Base-by-base conservation (phyloP, 2,113 vertebrate genomes). In the Willisornis vidua region DNA sequence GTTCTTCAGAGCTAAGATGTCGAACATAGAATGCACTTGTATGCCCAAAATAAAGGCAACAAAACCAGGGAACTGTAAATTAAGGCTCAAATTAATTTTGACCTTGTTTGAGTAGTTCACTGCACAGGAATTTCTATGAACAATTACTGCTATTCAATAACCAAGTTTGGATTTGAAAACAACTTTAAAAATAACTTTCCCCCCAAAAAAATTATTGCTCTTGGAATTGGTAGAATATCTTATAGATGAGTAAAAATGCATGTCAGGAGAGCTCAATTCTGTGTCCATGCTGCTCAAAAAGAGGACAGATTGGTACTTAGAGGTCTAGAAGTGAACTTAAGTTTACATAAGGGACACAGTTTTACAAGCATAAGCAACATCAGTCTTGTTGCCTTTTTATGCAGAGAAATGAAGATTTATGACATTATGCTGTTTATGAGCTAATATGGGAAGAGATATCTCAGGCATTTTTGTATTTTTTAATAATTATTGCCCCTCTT, bases 1-100 rank as follows among this genome's bases (percentile, higher is more conserved):
- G 46, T 86, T 79, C 43, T 62, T 29, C 26, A 91, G 85, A 90
- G 80, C 85, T 95, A 75, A 77, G 77, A 83, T 88, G 83, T 90
- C 91, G 97, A 92, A 76, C 37, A 72, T 87, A 84, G 96, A 96
- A 96, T 90, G 90, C 33, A 45, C 15, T 74, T 65, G 4, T 65
- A 49, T 29, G 86, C 95, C 91, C 35, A 43, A 70, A 35, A 22
- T 20, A 66, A 66, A 25, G 19, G 12, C 65, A 94, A 90, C 70
- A 95, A 95, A 90, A 2, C 10, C 31, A 57, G 65, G 65, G 68
- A 79, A 68, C 4, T 81, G 88, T 87, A 85, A 86, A 92, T 87
- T 43, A 74, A 78, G 63, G 23, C 54, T 81, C 17, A 68, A 58
- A 91, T 81, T 84, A 1, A 65, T 68, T 93, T 89, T 61, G 45